phyloP scores from a whole-genome alignment of 2,797 vertebrate genomes.

The Poecilia wingei region DNA sequence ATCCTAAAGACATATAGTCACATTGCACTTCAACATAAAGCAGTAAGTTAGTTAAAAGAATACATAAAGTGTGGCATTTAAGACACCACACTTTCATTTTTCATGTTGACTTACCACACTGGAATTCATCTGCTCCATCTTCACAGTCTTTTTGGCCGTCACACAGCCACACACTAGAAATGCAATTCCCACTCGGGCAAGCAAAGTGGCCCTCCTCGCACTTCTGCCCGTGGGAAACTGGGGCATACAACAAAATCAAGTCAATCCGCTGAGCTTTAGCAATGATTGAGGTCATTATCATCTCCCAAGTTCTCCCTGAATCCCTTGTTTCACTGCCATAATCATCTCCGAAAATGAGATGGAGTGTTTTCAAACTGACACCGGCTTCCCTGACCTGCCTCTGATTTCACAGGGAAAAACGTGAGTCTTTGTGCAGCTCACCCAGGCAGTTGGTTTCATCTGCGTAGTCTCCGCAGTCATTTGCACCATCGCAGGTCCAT shows the following conservation, averaged over 20 bases:
- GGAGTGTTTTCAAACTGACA: constrained; percentile 56
- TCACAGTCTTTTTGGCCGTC: constrained; percentile 99
- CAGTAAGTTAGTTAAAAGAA: background rate
- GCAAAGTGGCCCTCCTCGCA: constrained; percentile 98
- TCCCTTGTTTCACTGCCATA: constrained; percentile 42
- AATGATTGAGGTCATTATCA: constrained; percentile 54
- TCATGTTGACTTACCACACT: constrained; percentile 87
- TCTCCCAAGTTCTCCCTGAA: constrained; percentile 47
- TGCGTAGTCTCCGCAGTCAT: constrained; percentile 96
- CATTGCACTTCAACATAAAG: background rate
- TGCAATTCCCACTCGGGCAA: constrained; percentile 97
- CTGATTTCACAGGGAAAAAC: constrained; percentile 20
- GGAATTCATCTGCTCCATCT: constrained; percentile 94
- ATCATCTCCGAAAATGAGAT: constrained; percentile 53
- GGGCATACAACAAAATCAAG: constrained; percentile 63
- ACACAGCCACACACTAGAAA: constrained; percentile 96
- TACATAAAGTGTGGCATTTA: background rate
- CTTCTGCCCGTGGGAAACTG: constrained; percentile 92
- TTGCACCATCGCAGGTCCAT: constrained; percentile 97
- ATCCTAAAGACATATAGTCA: background rate
- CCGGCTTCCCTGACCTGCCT: constrained; percentile 34
- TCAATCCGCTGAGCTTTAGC: constrained; percentile 30
- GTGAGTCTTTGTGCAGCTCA: constrained; percentile 57
- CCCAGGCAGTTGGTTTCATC: constrained; percentile 93
- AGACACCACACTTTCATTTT: background rate